Evolutionary conservation across 2,888 invertebrate species (phyloP).

Genomic region (Tetanocera ferruginea): DNA sequence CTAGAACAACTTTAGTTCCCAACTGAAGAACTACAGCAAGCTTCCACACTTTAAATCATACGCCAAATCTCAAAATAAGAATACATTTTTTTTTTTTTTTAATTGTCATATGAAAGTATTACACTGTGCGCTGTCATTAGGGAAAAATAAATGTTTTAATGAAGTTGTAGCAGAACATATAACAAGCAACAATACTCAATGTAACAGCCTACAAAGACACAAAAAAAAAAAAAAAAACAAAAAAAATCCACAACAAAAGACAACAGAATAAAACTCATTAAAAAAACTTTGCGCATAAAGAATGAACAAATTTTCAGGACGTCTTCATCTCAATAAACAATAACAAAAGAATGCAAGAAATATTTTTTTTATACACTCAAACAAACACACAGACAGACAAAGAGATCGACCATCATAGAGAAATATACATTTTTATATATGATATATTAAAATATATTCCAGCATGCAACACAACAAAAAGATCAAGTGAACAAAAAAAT

Average conservation of each 20-base stretch:
- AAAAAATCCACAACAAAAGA: neutral
- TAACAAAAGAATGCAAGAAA: constrained; percentile 6
- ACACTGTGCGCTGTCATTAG: too few species aligned
- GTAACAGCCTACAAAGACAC: too few species aligned
- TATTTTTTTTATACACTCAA: constrained; percentile 6
- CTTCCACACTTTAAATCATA: too few species aligned
- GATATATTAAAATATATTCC: constrained; percentile 10
- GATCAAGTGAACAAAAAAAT: neutral
- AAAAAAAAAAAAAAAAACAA: too few species aligned
- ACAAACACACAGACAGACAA: neutral
- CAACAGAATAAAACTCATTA: neutral
- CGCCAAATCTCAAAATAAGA: too few species aligned
- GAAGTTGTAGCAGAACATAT: too few species aligned
- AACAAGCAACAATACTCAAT: too few species aligned
- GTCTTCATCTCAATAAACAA: neutral
- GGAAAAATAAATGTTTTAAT: too few species aligned
- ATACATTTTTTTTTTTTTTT: too few species aligned
- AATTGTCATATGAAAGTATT: too few species aligned
- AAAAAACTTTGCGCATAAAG: constrained; percentile 22
- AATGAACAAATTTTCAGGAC: neutral
- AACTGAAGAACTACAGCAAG: too few species aligned
- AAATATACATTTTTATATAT: neutral
- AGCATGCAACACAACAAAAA: neutral
- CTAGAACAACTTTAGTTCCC: too few species aligned
- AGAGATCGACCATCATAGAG: constrained; percentile 1